These are phyloP conservation scores for Pammene aurita DNA, from an alignment of 2,888 invertebrate species.

Conservation along the genomic window DNA sequence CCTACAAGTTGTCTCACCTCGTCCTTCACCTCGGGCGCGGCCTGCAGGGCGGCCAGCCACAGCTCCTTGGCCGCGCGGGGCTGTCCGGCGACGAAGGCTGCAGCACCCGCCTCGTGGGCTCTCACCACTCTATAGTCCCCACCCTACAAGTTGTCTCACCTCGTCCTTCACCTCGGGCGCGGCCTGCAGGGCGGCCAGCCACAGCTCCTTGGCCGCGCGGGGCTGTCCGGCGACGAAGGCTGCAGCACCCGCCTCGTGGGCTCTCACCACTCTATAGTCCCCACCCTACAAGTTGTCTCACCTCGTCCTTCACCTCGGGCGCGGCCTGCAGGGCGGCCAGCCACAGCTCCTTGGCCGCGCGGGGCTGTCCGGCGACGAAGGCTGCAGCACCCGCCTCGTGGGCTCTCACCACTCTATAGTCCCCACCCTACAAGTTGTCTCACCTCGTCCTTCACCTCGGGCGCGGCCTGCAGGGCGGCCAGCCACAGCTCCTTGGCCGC, in stretches of 20 bases:
- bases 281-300: constrained; percentile 49
- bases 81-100: constrained; percentile 94
- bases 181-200: constrained; percentile 89
- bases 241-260: constrained; percentile 96
- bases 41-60: constrained; percentile 89
- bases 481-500: constrained; percentile 84
- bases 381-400: constrained; percentile 97
- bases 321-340: constrained; percentile 87
- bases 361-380: constrained; percentile 92
- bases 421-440: constrained; percentile 53
- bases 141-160: constrained; percentile 41
- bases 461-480: constrained; percentile 86
- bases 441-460: constrained; percentile 9
- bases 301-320: constrained; percentile 8
- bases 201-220: constrained; percentile 81
- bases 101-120: constrained; percentile 94
- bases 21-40: constrained; percentile 8
- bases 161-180: constrained; percentile 6
- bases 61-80: constrained; percentile 82
- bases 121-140: constrained; percentile 59
- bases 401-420: constrained; percentile 54
- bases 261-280: constrained; percentile 54
- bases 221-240: constrained; percentile 94
- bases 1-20: constrained; percentile 34
- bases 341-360: constrained; percentile 83